These are phyloP conservation scores for Harpagus bidentatus DNA, from an alignment of 2,113 vertebrate species.

Conservation along the genomic window DNA sequence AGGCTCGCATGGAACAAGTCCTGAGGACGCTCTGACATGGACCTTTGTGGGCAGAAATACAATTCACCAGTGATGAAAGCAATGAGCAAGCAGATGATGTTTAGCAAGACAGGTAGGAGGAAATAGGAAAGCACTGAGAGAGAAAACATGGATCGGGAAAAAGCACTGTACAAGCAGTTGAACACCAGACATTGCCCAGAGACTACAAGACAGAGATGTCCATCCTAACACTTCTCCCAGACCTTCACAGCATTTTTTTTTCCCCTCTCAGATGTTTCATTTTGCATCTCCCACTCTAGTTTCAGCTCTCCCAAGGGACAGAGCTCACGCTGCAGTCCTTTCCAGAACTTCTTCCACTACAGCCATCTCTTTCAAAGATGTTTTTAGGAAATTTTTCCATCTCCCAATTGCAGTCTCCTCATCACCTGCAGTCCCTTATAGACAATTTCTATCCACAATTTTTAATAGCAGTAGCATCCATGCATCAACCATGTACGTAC, in stretches of 20 bases:
- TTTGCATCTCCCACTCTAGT: not conserved
- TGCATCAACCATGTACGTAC: not conserved
- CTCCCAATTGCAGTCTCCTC: not conserved
- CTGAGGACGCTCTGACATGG: not conserved
- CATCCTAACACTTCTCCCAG: not conserved
- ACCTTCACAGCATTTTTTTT: not conserved
- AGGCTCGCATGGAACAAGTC: not conserved
- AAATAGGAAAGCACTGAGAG: not conserved
- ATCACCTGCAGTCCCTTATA: not conserved
- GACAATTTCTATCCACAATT: not conserved
- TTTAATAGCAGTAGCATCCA: not conserved
- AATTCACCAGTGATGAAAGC: not conserved
- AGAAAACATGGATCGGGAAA: not conserved
- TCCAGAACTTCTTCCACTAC: not conserved
- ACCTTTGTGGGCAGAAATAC: not conserved
- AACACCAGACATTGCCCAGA: not conserved
- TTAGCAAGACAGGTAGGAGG: not conserved
- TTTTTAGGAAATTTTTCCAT: not conserved
- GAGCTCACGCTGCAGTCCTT: not conserved
- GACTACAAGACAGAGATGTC: not conserved
- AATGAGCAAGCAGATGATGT: slow-evolving; percentile 1
- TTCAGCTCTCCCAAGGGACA: not conserved
- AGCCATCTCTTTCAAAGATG: not conserved
- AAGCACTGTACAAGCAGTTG: not conserved
- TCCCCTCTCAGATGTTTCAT: not conserved